Evolutionary conservation across 37 sponge, comb jelly and placozoan genomes (phyloP).

Genomic region (Cliona cf. orientalis): DNA sequence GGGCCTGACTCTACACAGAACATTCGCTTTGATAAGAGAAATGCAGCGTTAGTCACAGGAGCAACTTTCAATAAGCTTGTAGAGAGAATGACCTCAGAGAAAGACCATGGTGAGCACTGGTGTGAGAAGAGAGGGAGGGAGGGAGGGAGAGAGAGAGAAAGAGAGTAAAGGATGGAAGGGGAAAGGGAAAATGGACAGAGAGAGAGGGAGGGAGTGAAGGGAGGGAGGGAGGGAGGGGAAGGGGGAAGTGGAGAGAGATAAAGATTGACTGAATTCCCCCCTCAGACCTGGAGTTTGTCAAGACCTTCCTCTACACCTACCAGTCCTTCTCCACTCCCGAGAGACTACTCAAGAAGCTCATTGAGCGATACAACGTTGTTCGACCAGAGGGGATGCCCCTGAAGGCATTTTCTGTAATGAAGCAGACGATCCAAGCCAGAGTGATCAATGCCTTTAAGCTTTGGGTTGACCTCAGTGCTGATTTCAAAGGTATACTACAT

Average conservation of each 20-base stretch:
- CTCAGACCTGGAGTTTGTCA: slow-evolving; percentile 89
- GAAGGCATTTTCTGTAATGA: slow-evolving; percentile 75
- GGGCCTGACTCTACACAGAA: slow-evolving; percentile 61
- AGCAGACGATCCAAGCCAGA: slow-evolving; percentile 88
- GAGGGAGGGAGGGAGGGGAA: background rate
- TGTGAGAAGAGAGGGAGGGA: background rate
- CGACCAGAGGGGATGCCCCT: slow-evolving; percentile 65
- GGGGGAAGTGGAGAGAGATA: background rate
- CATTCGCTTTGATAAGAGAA: slow-evolving; percentile 58
- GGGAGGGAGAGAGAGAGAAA: background rate
- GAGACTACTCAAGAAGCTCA: slow-evolving; percentile 80
- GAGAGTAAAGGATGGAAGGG: background rate
- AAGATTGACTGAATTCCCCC: background rate
- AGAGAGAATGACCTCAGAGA: slow-evolving; percentile 70
- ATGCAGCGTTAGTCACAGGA: slow-evolving; percentile 50
- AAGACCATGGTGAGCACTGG: slow-evolving; percentile 65
- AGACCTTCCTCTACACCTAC: slow-evolving; percentile 91
- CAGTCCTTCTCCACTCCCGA: slow-evolving; percentile 94
- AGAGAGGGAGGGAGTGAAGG: background rate
- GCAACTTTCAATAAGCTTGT: slow-evolving; percentile 93
- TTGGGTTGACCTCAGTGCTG: slow-evolving; percentile 90
- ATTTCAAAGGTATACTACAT: slow-evolving; percentile 75
- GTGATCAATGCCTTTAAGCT: slow-evolving; percentile 92
- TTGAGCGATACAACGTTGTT: slow-evolving; percentile 92
- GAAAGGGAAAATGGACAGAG: slow-evolving; percentile 2